Conservation (phyloP, 1,140 invertebrate genomes). For the Zaprionus davidi region DNA sequence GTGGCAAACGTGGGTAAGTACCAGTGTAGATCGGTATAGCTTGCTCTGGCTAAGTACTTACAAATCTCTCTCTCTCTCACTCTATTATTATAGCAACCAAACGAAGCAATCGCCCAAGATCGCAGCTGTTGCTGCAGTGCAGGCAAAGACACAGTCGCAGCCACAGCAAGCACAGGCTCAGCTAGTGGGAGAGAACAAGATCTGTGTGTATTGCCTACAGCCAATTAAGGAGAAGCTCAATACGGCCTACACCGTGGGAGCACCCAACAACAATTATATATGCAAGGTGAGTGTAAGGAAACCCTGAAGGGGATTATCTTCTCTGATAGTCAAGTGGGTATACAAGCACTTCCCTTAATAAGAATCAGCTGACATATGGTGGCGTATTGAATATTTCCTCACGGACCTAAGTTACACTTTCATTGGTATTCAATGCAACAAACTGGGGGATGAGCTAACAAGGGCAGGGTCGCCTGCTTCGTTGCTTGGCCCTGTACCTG, state of each 20-base stretch:
- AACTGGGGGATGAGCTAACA: too few relatives aligned
- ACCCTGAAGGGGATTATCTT: too few relatives aligned
- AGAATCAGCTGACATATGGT: too few relatives aligned
- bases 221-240: not conserved
- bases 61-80: not conserved
- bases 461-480: too few relatives aligned
- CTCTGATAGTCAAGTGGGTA: too few relatives aligned
- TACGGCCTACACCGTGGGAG: not conserved
- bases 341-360: too few relatives aligned
- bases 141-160: not conserved
- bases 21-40: not conserved
- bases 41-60: not conserved
- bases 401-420: too few relatives aligned
- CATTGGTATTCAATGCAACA: too few relatives aligned
- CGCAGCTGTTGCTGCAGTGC: not conserved
- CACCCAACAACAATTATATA: slow-evolving; percentile 1
- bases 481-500: too few relatives aligned
- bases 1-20: slow-evolving; percentile 42
- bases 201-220: slow-evolving; percentile 31
- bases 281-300: slow-evolving; percentile 26
- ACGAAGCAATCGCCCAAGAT: slow-evolving; percentile 7
- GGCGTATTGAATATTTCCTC: too few relatives aligned
- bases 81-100: slow-evolving; percentile 3
- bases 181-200: not conserved
- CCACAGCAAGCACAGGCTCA: not conserved